These are phyloP conservation scores for Peromyscus eremicus DNA, from an alignment of 2,797 vertebrate genomes.

Conservation along the genomic window DNA sequence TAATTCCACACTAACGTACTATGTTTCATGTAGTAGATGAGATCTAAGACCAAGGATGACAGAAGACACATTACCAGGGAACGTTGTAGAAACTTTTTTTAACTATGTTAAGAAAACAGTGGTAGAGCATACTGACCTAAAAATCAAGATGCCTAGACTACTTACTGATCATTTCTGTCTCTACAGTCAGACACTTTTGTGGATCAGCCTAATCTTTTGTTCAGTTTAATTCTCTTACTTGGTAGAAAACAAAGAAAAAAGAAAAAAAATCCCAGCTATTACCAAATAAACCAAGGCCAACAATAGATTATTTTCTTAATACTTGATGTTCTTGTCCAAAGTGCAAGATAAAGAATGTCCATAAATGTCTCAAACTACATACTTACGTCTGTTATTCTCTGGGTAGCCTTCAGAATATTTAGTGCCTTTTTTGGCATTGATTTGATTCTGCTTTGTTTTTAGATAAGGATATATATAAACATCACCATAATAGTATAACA, in stretches of 20 bases:
- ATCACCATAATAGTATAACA: constrained; percentile 13
- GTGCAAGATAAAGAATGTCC: background rate
- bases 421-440: constrained; percentile 52
- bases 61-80: constrained; percentile 71
- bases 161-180: background rate
- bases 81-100: constrained; percentile 42
- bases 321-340: constrained; percentile 32
- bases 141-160: background rate
- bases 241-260: constrained; percentile 23
- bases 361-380: constrained; percentile 47
- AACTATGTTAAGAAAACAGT: constrained; percentile 50
- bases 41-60: constrained; percentile 38
- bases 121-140: constrained; percentile 13
- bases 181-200: constrained; percentile 49
- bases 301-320: constrained; percentile 58
- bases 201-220: constrained; percentile 11
- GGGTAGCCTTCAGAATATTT: constrained; percentile 46
- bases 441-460: constrained; percentile 63
- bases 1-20: constrained; percentile 68
- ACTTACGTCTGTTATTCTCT: background rate
- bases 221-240: constrained; percentile 48
- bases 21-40: constrained; percentile 64
- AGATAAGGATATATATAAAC: constrained; percentile 19
- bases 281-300: background rate
- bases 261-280: constrained; percentile 13